Percentiles rank a stretch among this genome's conserved stretches.
phyloP scores from a whole-genome alignment of 1,140 invertebrate species.

The Habropoda laboriosa region DNA sequence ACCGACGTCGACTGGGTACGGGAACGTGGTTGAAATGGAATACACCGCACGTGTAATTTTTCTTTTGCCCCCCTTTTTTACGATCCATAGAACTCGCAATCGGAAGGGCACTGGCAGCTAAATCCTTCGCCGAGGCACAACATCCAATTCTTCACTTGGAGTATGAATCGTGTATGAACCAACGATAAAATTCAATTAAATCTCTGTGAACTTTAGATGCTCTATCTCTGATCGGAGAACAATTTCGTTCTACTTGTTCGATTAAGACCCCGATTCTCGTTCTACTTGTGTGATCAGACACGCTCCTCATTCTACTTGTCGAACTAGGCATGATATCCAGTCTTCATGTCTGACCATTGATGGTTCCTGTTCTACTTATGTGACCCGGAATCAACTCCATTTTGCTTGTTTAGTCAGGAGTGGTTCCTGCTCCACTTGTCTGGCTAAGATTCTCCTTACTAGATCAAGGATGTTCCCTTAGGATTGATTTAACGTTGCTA shows the following conservation, averaged over 20 bases:
- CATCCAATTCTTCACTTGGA: background rate
- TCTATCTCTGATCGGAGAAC: background rate
- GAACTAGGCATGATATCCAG: background rate
- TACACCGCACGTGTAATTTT: background rate
- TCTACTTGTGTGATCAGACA: background rate
- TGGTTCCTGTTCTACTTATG: background rate
- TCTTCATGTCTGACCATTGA: background rate
- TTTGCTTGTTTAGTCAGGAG: background rate
- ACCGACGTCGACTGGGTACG: background rate
- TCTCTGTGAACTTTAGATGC: background rate
- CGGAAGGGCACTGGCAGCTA: background rate
- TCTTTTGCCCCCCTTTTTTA: background rate
- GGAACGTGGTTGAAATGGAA: slow-evolving; percentile 25
- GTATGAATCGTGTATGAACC: too few relatives aligned
- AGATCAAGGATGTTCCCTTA: background rate
- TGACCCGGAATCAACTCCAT: background rate
- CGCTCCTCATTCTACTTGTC: background rate
- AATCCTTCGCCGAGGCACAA: background rate
- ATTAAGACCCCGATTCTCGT: background rate
- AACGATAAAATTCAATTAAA: too few relatives aligned
- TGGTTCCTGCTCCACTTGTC: background rate
- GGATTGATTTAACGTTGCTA: background rate
- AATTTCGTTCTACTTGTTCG: background rate
- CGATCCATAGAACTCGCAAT: background rate
- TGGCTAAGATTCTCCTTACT: background rate